Evolutionary conservation across 1,140 invertebrate species (phyloP), one percentile per base, ranked within the genome.

Genomic region (Trypoxylus dichotomus): DNA sequence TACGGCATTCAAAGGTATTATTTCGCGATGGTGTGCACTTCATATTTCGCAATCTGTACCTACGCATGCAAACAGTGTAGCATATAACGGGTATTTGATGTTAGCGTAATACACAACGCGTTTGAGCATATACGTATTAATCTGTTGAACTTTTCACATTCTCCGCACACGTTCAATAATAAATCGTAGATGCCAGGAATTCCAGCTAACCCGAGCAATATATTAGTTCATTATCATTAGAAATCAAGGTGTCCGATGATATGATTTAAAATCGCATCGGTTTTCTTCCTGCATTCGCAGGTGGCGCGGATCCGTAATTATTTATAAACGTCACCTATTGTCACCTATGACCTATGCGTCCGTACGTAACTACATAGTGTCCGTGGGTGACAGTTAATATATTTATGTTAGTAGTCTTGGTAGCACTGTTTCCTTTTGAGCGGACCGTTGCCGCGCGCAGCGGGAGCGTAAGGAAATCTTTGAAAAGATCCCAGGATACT

Each of bases 191-290:
- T 68, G 60, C 60, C 60, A 25, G 15, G 60, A 21, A 68, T 68
- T 68, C 60, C 25, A 24, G 21, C 60, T 68, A 68, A 68, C 21
- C 25, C 60, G 60, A 24, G 60, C 60, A 68, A 68, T 68, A 68
- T 68, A 68, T 68, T 68, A 68, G 60, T 68, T 68, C 60, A 68
- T 68, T 68, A 68, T 68, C 60, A 68, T 27, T 29, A 68, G 60
- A 27, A 68, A 68, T 68, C 60, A 68, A 68, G 60, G 60, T 68
- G 60, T 68, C 60, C 60, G 60, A 68, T 68, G 60, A 68, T 68
- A 68, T 68, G 60, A 68, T 68, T 68, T 68, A 68, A 68, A 68
- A 68, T 68, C 60, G 60, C 60, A 68, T 68, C 25, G 60, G 60
- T 27, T 68, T 68, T 24, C 60, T 68, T 68, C 60, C 60, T 68